Conservation (phyloP, 2,113 vertebrate species). For the Rafetus swinhoei region DNA sequence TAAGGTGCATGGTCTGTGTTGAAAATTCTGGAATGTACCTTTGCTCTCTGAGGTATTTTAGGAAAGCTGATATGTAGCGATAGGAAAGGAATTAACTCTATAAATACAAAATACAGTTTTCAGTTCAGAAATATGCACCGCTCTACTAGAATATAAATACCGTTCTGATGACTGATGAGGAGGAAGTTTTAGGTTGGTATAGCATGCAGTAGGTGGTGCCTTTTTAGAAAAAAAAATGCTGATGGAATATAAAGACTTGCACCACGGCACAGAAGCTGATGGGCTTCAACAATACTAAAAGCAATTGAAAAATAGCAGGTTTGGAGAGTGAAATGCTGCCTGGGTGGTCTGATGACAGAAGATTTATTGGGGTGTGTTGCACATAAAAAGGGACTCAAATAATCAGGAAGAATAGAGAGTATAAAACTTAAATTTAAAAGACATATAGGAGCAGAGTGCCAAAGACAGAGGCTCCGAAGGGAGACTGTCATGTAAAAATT, state of each 20-base stretch:
- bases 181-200: not conserved
- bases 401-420: constrained; percentile 40
- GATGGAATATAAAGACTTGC: not conserved
- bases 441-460: not conserved
- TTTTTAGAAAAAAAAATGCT: not conserved
- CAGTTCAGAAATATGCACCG: not conserved
- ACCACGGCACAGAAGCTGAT: not conserved
- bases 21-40: not conserved
- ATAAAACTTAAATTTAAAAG: not conserved
- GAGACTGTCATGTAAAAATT: constrained; percentile 5
- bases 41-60: not conserved
- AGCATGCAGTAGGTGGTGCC: not conserved
- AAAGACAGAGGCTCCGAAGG: not conserved
- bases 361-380: constrained; percentile 11
- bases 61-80: constrained; percentile 7
- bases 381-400: constrained; percentile 10
- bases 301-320: not conserved
- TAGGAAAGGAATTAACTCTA: constrained; percentile 4
- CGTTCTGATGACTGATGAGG: not conserved
- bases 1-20: not conserved
- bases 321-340: not conserved
- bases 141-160: not conserved
- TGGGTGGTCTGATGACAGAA: constrained; percentile 35
- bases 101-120: constrained; percentile 28
- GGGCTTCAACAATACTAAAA: not conserved